Evolutionary conservation across 2,113 vertebrate genomes (phyloP), one percentile per base, ranked within the genome.

Genomic region (Oncorhynchus gorbuscha): DNA sequence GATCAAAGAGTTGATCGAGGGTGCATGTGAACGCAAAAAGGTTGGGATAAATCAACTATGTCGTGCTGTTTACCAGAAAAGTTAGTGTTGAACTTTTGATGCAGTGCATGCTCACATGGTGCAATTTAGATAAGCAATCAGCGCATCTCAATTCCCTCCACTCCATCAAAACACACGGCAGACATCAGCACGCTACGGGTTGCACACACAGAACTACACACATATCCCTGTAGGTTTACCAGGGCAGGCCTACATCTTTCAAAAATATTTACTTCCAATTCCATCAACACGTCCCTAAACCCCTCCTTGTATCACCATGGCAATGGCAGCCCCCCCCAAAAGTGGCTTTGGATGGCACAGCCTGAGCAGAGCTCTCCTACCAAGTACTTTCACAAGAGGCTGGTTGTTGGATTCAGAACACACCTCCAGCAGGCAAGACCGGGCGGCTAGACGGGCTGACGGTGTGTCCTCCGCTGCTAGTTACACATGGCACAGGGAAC

Each of bases 371-470:
- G 26, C 26, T 28, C 26, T 28, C 26, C 26, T 86, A 89, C 88
- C 88, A 90, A 91, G 81, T 79, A 79, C 76, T 87, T 83, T 85
- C 84, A 90, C 88, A 87, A 88, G 87, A 84, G 83, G 48, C 67
- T 1, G 78, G 72, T 83, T 90, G 89, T 89, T 89, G 84, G 78
- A 88, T 69, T 76, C 74, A 76, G 28, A 66, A 71, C 88, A 91
- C 89, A 90, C 89, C 87, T 83, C 72, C 30, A 55, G 69, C 75
- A 71, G 85, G 51, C 80, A 55, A 67, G 22, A 13, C 61, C 45
- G 18, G 71, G 74, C 75, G 1, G 51, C 3, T 5, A 14, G 12
- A 0, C 14, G 4, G 51, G 51, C 51, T 18, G 51, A 14, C 3
- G 2, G 18, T 58, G 18, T 18, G 69, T 79, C 78, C 79, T 86